phyloP scores from a whole-genome alignment of 2,888 invertebrate species.

The Hirtodrosophila histrioides region DNA sequence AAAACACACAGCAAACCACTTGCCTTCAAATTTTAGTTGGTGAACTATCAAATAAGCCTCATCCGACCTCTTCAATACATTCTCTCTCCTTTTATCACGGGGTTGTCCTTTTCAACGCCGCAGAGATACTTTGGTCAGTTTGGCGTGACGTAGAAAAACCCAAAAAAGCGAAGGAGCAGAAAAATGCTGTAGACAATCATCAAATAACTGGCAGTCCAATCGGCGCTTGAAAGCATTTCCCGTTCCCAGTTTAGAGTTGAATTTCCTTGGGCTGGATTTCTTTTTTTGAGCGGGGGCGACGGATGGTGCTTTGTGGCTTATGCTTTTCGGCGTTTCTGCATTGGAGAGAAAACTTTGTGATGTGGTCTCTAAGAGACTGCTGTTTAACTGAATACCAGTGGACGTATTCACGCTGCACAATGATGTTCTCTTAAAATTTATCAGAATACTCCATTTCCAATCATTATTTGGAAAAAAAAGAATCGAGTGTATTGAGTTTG shows the following conservation, averaged over 20 bases:
- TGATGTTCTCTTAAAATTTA: no score
- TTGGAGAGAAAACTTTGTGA: constrained; percentile 11
- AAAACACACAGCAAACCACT: constrained; percentile 3
- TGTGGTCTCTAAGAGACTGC: constrained; percentile 17
- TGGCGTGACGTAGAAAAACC: constrained; percentile 44
- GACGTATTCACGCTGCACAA: neutral
- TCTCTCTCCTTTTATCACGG: neutral
- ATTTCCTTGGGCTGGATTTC: constrained; percentile 20
- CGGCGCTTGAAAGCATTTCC: constrained; percentile 54
- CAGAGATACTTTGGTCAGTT: constrained; percentile 59
- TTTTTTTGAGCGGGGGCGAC: neutral
- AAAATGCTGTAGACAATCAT: constrained; percentile 57
- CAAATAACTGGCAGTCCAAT: constrained; percentile 67
- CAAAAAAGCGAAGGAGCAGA: constrained; percentile 28
- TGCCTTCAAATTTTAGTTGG: constrained; percentile 42
- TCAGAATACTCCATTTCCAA: no score
- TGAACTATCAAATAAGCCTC: constrained; percentile 13
- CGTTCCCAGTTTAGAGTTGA: constrained; percentile 20
- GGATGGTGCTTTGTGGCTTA: constrained; percentile 11
- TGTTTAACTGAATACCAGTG: constrained; percentile 12
- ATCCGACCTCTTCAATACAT: neutral
- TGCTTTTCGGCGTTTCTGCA: constrained; percentile 3
- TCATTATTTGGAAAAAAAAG: no score
- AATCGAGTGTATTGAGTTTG: no score
- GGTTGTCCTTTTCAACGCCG: constrained; percentile 15